Evolutionary conservation across 2,888 invertebrate species (phyloP), one percentile per base, ranked within the genome.

Genomic region (Urechis unicinctus): DNA sequence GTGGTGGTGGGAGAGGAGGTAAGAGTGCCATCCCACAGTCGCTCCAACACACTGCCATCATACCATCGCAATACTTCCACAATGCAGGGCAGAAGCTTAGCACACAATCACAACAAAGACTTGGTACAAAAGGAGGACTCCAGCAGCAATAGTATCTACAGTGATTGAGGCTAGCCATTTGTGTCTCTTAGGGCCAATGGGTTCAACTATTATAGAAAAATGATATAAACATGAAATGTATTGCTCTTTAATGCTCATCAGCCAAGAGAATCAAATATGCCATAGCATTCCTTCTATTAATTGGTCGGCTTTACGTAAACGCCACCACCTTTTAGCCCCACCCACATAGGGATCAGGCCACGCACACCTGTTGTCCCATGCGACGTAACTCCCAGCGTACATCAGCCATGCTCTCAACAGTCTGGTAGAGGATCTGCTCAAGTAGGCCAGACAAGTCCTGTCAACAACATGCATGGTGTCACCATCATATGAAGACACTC

Each of bases 21-120:
- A n/a, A n/a, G n/a, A n/a, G 17, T 36, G 17, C 36, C 31, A 17
- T 52, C 26, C 1, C 42, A 28, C 21, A 73, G 56, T 4, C 63
- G 59, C 50, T 66, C 68, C 41, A 73, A 52, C n/a, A 73, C 57
- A 13, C 60, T 60, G 53, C 71, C 68, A 59, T 72, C 69, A 57
- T 66, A 74, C 74, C 73, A 73, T 52, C 73, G 61, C n/a, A 74
- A 68, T 3, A 73, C 70, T 56, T 74, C 74, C 3, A 68, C 69
- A 28, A 74, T 56, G 50, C 68, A 68, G 2, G 74, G 73, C 44
- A 74, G 57, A 21, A 72, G 66, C 73, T 74, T 59, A 1, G 50
- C 54, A 30, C 30, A 5, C 1, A 25, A n/a, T n/a, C n/a, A n/a
- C n/a, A n/a, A n/a, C n/a, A n/a, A n/a, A n/a, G n/a, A n/a, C n/a